Percentiles rank a stretch among this genome's conserved stretches.
Conservation (phyloP, 1,140 invertebrate species). For the Whitmania pigra region DNA sequence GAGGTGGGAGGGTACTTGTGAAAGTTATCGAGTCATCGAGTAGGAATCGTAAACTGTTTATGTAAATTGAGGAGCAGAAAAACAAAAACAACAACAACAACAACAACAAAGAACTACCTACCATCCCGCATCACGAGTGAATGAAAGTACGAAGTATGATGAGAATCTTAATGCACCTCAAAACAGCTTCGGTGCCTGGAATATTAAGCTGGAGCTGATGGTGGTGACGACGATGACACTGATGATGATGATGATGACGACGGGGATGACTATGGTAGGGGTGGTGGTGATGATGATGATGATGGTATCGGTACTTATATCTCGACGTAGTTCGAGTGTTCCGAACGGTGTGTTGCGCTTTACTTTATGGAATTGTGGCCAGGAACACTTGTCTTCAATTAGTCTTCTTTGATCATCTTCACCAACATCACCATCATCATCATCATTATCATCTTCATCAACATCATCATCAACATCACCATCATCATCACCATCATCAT, state of each 20-base stretch:
- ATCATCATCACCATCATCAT: background rate
- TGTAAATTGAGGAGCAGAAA: too few species aligned
- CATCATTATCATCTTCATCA: too few species aligned
- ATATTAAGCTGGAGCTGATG: background rate
- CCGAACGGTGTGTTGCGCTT: background rate
- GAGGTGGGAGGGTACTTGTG: too few species aligned
- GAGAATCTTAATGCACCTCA: too few species aligned
- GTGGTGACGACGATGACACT: background rate
- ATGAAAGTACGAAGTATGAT: too few species aligned
- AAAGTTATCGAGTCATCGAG: too few species aligned
- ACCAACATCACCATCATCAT: too few species aligned
- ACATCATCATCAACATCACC: too few species aligned
- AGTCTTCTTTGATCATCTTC: background rate
- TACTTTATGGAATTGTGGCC: background rate
- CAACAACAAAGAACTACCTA: too few species aligned
- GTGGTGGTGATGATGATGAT: background rate
- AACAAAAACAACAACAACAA: too few species aligned
- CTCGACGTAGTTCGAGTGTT: background rate
- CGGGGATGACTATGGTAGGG: background rate
- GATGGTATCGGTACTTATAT: background rate
- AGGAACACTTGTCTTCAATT: background rate
- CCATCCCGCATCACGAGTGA: too few species aligned
- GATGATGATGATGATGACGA: background rate
- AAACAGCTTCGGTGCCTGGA: background rate
- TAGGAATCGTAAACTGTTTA: too few species aligned